Conservation (phyloP, 1,140 invertebrate genomes). For the Caenorhabditis inopinata region DNA sequence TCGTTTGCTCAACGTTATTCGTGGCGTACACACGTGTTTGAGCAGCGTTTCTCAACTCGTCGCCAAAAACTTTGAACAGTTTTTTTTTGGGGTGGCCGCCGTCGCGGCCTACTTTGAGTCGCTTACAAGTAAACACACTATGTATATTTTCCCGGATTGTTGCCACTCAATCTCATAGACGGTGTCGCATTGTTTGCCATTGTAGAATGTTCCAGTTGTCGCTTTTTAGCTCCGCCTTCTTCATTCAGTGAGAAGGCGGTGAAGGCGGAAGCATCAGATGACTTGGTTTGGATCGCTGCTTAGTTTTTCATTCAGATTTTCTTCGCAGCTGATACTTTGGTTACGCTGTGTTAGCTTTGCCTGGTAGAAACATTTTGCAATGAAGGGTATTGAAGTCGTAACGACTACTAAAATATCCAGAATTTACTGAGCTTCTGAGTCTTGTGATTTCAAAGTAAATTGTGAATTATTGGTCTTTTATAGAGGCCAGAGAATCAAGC, state of each 20-base stretch:
- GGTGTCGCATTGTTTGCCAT: constrained; percentile 6
- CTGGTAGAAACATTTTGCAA: too few relatives aligned
- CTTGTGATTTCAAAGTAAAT: too few relatives aligned
- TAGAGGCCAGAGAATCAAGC: too few relatives aligned
- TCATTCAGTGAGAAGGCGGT: background rate
- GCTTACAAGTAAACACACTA: background rate
- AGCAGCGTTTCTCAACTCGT: background rate
- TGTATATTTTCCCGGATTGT: background rate
- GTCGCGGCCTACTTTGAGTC: background rate
- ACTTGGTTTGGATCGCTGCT: background rate
- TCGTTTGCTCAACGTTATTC: background rate
- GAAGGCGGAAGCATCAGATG: background rate
- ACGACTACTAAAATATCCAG: too few relatives aligned
- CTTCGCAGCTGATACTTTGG: too few relatives aligned
- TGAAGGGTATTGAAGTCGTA: too few relatives aligned
- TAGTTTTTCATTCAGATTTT: too few relatives aligned
- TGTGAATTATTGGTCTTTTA: too few relatives aligned
- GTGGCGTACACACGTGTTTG: constrained; percentile 11
- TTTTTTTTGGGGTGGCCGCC: background rate
- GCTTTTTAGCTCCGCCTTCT: constrained; percentile 1
- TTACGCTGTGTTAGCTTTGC: too few relatives aligned
- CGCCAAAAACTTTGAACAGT: background rate
- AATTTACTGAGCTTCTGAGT: too few relatives aligned
- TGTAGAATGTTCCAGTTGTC: constrained; percentile 13
- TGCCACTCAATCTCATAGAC: background rate